Evolutionary conservation across 2,888 invertebrate genomes (phyloP).

Genomic region (Slavum lentiscoides): DNA sequence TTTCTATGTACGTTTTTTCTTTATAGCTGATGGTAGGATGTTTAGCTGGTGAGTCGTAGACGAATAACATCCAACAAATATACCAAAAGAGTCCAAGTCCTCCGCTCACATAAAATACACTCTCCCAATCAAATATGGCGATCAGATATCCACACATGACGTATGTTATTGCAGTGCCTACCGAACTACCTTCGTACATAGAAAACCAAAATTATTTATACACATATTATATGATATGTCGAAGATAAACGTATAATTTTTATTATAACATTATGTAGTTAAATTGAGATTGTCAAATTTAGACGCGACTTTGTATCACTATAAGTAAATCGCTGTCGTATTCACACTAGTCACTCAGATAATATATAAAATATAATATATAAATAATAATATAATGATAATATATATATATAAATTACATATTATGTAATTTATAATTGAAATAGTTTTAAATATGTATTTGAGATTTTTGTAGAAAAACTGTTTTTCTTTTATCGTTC

Average conservation of each 20-base stretch:
- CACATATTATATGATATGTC: not conserved
- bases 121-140: slow-evolving; percentile 70
- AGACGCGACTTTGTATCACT: no score
- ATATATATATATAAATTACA: no score
- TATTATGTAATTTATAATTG: no score
- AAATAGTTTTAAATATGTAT: no score
- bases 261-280: not conserved
- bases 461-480: no score
- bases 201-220: not conserved
- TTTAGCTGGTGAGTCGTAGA: slow-evolving; percentile 68
- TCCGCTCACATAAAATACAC: slow-evolving; percentile 71
- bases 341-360: no score
- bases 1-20: slow-evolving; percentile 67
- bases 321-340: no score
- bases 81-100: slow-evolving; percentile 70
- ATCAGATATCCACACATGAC: slow-evolving; percentile 73
- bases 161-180: slow-evolving; percentile 71
- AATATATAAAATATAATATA: no score
- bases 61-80: slow-evolving; percentile 66
- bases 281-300: no score
- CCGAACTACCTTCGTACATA: slow-evolving; percentile 65
- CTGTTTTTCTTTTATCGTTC: no score
- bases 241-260: not conserved
- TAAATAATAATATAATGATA: no score
- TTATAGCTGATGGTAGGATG: slow-evolving; percentile 69